A percentile compares a stretch with the other conserved stretches of the same genome.
phyloP scores from a whole-genome alignment of 2,888 invertebrate genomes.

The Apamea sordens region DNA sequence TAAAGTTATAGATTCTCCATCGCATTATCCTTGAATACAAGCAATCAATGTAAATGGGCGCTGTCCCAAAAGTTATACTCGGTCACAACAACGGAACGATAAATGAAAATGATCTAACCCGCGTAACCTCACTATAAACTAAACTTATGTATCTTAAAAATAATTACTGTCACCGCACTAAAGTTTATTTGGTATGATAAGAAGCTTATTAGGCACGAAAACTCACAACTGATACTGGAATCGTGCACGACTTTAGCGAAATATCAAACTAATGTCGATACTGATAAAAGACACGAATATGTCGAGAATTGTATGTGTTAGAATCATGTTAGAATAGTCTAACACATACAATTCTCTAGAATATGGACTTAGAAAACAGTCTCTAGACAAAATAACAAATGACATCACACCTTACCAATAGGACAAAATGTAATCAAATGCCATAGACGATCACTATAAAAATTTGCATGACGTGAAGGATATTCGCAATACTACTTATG shows the following conservation, averaged over 20 bases:
- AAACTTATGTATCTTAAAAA: conserved; percentile 21
- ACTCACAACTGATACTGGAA: conserved; percentile 26
- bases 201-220: conserved; percentile 34
- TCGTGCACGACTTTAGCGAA: conserved; percentile 38
- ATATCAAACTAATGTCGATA: conserved; percentile 23
- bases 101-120: background rate
- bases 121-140: background rate
- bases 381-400: conserved; percentile 3
- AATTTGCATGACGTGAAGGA: conserved; percentile 48
- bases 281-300: conserved; percentile 24
- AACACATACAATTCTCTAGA: background rate
- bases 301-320: no score
- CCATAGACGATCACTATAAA: conserved; percentile 23
- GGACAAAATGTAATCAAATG: conserved; percentile 6
- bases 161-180: conserved; percentile 35
- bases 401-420: conserved; percentile 18
- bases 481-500: conserved; percentile 21
- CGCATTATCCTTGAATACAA: background rate
- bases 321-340: background rate
- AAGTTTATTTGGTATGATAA: conserved; percentile 33
- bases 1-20: background rate
- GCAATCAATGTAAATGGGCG: background rate
- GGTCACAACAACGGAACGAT: background rate
- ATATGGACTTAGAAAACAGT: background rate
- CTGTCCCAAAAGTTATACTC: background rate